Base-by-base conservation (phyloP, 2,888 invertebrate genomes). In the Lithophane socia region DNA sequence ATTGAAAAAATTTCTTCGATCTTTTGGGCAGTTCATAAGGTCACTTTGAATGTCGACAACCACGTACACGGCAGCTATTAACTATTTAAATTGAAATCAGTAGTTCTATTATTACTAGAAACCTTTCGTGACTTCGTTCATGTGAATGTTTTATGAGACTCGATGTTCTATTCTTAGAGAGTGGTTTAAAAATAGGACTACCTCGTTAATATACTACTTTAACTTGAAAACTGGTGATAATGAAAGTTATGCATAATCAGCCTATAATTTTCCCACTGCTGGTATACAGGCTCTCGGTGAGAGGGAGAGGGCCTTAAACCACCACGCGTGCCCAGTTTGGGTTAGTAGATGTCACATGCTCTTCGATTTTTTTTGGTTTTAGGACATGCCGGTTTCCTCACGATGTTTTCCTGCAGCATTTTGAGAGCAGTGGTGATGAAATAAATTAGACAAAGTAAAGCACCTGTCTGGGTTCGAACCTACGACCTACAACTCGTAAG, bases 51-150 rank as follows among this genome's bases (percentile, higher is more conserved):
- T 44, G 73, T 64, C 42, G 21, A 24, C 12, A 52, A 47, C 58
- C 5, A 37, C 52, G 44, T 75, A 13, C 16, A 47, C 24, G 56
- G 56, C 5, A 29, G 49, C 1, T 9, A 70, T 68, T 61, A 77
- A 83, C 3, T 61, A 82, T 77, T 82, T 21, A 70, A 52, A 69
- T 76, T 82, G 9, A 76, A 65, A 49, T 61, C 56, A 67, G 16
- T 18, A 13, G 21, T 81, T 42, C 42, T 69, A 61, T 77, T 77
- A 82, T 65, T 66, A 54, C 4, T 5, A 4, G 29, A n/a, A 70
- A 78, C 61, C 56, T 81, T 79, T 58, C 69, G 65, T 83, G 68
- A 56, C 29, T 78, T 49, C 12, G 24, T 18, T 8, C 13, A 0
- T 37, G 4, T 73, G 37, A 69, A 83, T 83, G 29, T 69, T 73